Conservation (phyloP, 2,797 vertebrate genomes). For the Lagorchestes hirsutus region DNA sequence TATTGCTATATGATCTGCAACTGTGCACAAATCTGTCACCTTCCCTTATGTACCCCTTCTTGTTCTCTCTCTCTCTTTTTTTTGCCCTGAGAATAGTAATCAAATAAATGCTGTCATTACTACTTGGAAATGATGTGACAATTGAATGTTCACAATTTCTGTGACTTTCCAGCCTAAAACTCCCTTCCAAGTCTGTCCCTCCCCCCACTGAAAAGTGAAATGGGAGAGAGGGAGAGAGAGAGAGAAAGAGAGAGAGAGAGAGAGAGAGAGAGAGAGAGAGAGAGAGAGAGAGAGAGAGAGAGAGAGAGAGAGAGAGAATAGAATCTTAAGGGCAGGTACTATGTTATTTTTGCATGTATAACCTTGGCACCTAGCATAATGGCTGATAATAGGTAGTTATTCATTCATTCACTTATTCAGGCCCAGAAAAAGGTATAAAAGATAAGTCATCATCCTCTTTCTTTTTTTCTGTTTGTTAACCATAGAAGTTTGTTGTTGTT, state of each 20-base stretch:
- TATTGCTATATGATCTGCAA: background rate
- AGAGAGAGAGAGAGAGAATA: no score
- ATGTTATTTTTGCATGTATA: background rate
- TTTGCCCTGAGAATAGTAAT: background rate
- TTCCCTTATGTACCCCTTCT: background rate
- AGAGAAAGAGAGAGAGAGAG: no score
- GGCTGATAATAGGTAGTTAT: background rate
- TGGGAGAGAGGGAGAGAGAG: no score
- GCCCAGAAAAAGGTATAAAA: background rate
- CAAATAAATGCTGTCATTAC: background rate
- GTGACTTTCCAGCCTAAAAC: background rate
- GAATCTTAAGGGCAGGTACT: background rate
- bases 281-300: no score
- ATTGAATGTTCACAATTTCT: background rate
- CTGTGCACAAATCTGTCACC: background rate
- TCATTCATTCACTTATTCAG: background rate
- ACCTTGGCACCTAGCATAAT: background rate
- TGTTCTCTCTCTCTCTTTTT: background rate
- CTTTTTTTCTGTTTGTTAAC: background rate
- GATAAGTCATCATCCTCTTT: background rate
- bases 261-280: no score
- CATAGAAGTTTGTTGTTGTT: background rate
- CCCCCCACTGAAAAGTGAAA: no score
- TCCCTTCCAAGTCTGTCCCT: background rate
- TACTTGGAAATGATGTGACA: background rate